Base-by-base conservation (phyloP, 2,888 invertebrate species). In the Noctua pronuba region DNA sequence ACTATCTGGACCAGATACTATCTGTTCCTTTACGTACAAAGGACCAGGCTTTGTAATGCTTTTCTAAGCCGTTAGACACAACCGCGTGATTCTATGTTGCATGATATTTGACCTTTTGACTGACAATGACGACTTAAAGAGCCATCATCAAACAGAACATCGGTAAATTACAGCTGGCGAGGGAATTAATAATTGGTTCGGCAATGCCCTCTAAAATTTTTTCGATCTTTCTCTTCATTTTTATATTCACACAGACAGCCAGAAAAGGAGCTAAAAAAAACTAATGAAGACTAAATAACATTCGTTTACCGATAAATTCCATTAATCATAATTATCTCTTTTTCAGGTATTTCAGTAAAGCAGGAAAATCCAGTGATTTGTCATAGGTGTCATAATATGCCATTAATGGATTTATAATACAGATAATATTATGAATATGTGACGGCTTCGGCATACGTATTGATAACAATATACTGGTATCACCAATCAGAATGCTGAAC, bases 401-500 rank as follows among this genome's bases (percentile, higher is more conserved):
- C 16, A 67, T 55, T 77, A 66, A 62, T 66, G 31, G 41, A 82
- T 66, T 55, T 66, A 70, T 55, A 35, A n/a, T n/a, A 68, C 1
- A 44, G 74, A 69, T 74, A 70, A 24, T 35, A 28, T 6, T 13
- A 5, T 24, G 38, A 73, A 46, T 74, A 52, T 52, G 28, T 38
- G 70, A 65, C 38, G 28, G 7, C 18, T 38, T 8, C 13, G 55
- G 67, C 62, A 35, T 58, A 28, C 18, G 16, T 35, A 7, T 49
- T 60, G 74, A 82, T 70, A 79, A 52, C 11, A 44, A 38, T n/a
- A 60, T 31, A 83, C 16, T 49, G 60, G 1, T 38, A 62, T 55
- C 65, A 66, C 69, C 80, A 83, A 79, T 73, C 62, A 79, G 31
- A 49, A 35, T 3, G 13, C n/a, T 35, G 38, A 73, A 83, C 75